Base-by-base conservation (phyloP, 2,888 invertebrate genomes). In the Axea sp. region DNA sequence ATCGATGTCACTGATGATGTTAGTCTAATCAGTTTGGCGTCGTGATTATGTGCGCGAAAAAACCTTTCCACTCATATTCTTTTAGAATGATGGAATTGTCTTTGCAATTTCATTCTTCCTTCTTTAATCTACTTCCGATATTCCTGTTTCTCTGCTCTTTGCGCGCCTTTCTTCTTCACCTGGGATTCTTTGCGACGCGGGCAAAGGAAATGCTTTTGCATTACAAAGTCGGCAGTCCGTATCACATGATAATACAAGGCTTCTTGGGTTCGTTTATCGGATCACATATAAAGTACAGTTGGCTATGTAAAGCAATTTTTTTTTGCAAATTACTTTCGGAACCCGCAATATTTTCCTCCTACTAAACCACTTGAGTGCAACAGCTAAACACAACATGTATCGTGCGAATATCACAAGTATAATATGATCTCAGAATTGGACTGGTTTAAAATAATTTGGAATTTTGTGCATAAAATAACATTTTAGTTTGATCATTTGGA, bases 211-310 rank as follows among this genome's bases (percentile, higher is more conserved):
- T 57, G 73, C 68, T 73, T 73, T 73, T 73, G 45, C 73, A 73
- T 73, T 68, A 73, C 73, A 73, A 73, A 73, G 73, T 47, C 67
- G 62, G 43, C 59, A 51, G 72, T 59, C 64, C 59, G 64, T 68
- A 64, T 69, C 53, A 53, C 51, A 41, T 51, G 59, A 64, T 74
- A 74, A 74, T 69, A 53, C 57, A 55, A 64, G 39, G 60, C 57
- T 73, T 62, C 62, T 64, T 68, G 64, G 47, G 33, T 39, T 57
- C 55, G 59, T 53, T 74, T 74, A 74, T 74, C 59, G 53, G 53
- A 60, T 69, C 45, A 53, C 60, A 69, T 69, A 69, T 60, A 69
- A 69, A 53, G 53, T 60, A 53, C 53, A 53, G 60, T 41, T 57
- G 31, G 39, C 60, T 60, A 15, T 60, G 53, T 45, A 60, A 53